Evolutionary conservation across 2,888 invertebrate genomes (phyloP).

Genomic region (Pterostichus niger): DNA sequence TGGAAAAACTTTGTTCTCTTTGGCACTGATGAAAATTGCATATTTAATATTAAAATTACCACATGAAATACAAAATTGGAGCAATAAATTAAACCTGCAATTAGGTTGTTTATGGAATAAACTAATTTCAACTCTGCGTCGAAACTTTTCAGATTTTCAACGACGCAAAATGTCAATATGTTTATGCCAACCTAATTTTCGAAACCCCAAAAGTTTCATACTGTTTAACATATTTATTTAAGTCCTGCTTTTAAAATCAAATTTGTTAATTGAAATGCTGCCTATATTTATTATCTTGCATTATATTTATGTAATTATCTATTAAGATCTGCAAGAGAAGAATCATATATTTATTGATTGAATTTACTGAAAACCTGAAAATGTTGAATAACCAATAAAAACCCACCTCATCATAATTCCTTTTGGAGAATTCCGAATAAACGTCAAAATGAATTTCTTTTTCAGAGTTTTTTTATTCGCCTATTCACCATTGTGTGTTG

Average conservation of each 20-base stretch:
- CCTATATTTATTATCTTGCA: background rate
- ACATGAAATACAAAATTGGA: background rate
- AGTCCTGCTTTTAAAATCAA: background rate
- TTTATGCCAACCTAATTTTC: background rate
- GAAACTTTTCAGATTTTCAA: background rate
- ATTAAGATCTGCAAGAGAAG: background rate
- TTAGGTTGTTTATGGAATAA: constrained; percentile 26
- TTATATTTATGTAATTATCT: no score
- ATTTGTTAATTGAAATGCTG: background rate
- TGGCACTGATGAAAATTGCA: constrained; percentile 4
- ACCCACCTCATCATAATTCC: constrained; percentile 4
- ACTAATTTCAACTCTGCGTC: background rate
- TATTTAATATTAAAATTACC: constrained; percentile 16
- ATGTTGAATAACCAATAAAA: constrained; percentile 1
- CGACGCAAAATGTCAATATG: background rate
- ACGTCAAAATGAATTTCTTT: constrained; percentile 39
- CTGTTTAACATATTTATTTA: background rate
- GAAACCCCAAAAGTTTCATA: background rate
- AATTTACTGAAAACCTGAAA: background rate
- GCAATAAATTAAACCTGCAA: constrained; percentile 22
- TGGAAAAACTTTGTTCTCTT: background rate
- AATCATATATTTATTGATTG: background rate
- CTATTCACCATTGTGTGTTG: constrained; percentile 23
- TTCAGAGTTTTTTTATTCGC: background rate
- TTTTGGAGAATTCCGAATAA: constrained; percentile 28